phyloP scores from a whole-genome alignment of 2,113 vertebrate genomes.

The Microtus pennsylvanicus region DNA sequence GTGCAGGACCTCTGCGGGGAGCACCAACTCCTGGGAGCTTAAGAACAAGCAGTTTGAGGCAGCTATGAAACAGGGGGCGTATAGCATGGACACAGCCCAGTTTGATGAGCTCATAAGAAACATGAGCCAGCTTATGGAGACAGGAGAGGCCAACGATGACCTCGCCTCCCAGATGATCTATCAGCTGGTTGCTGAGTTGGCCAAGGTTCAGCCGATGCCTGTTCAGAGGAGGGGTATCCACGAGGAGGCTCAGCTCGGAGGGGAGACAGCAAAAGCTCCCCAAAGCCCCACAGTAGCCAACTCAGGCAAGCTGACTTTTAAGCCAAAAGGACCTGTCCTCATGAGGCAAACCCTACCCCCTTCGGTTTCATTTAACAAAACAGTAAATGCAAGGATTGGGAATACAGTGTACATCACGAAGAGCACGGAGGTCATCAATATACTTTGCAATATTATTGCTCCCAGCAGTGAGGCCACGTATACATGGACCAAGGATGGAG shows the following conservation, averaged over 20 bases:
- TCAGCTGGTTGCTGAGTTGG: slow-evolving; percentile 88
- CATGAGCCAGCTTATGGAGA: slow-evolving; percentile 90
- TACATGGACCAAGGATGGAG: slow-evolving; percentile 93
- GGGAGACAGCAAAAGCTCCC: slow-evolving; percentile 83
- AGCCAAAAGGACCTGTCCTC: slow-evolving; percentile 84
- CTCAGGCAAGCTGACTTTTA: slow-evolving; percentile 70
- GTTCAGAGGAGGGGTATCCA: slow-evolving; percentile 80
- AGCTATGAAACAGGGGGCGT: slow-evolving; percentile 83
- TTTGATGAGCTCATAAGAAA: slow-evolving; percentile 91
- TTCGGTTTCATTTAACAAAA: slow-evolving; percentile 88
- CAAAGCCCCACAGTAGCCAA: slow-evolving; percentile 74
- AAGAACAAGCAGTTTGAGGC: slow-evolving; percentile 83
- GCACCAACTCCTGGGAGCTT: slow-evolving; percentile 73
- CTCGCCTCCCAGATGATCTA: slow-evolving; percentile 90
- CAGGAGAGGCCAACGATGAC: slow-evolving; percentile 88
- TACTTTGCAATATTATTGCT: slow-evolving; percentile 87
- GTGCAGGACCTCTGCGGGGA: slow-evolving; percentile 80
- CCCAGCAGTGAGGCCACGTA: slow-evolving; percentile 83
- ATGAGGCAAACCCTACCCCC: slow-evolving; percentile 84
- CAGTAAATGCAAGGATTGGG: slow-evolving; percentile 88
- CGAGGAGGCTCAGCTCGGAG: slow-evolving; percentile 80
- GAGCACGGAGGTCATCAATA: slow-evolving; percentile 86
- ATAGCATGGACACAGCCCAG: slow-evolving; percentile 87
- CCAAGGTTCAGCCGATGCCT: slow-evolving; percentile 67
- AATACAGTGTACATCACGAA: slow-evolving; percentile 88